Percentiles rank a stretch among this genome's conserved stretches.
These are phyloP conservation scores for Globicephala melas DNA, from an alignment of 2,113 vertebrate genomes.

Conservation along the genomic window DNA sequence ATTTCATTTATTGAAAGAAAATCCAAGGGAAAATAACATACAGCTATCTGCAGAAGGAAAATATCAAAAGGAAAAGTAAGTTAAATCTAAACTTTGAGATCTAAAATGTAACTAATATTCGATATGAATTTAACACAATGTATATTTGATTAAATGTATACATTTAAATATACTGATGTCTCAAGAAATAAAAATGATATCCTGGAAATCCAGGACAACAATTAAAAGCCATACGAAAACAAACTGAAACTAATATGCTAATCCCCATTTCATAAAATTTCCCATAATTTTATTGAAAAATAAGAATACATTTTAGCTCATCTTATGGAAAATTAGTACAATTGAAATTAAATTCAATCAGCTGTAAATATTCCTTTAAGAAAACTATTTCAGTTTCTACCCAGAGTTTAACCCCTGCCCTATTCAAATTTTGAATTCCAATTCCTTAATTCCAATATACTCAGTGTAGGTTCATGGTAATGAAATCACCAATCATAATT, in stretches of 20 bases:
- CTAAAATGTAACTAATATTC: conserved; percentile 59
- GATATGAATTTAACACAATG: conserved; percentile 64
- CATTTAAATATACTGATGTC: conserved; percentile 61
- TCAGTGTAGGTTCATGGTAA: conserved; percentile 39
- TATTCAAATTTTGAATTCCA: conserved; percentile 53
- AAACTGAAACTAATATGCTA: conserved; percentile 57
- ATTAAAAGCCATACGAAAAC: conserved; percentile 15
- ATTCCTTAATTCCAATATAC: conserved; percentile 24
- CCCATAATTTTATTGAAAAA: conserved; percentile 67
- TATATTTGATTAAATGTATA: conserved; percentile 55
- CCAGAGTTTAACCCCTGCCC: conserved; percentile 46
- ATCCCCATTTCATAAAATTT: conserved; percentile 55
- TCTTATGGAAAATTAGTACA: conserved; percentile 64
- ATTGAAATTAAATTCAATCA: conserved; percentile 56
- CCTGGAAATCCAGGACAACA: conserved; percentile 57
- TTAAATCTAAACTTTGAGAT: conserved; percentile 60
- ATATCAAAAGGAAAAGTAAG: conserved; percentile 65
- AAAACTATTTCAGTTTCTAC: conserved; percentile 48
- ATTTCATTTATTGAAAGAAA: conserved; percentile 77
- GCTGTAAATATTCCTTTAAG: conserved; percentile 51
- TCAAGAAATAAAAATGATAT: conserved; percentile 59
- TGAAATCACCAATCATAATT: conserved; percentile 9
- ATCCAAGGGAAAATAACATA: conserved; percentile 70
- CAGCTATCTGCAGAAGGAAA: conserved; percentile 71
- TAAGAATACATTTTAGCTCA: conserved; percentile 63